Conservation (phyloP, 2,888 invertebrate genomes). For the Fragum sueziense region DNA sequence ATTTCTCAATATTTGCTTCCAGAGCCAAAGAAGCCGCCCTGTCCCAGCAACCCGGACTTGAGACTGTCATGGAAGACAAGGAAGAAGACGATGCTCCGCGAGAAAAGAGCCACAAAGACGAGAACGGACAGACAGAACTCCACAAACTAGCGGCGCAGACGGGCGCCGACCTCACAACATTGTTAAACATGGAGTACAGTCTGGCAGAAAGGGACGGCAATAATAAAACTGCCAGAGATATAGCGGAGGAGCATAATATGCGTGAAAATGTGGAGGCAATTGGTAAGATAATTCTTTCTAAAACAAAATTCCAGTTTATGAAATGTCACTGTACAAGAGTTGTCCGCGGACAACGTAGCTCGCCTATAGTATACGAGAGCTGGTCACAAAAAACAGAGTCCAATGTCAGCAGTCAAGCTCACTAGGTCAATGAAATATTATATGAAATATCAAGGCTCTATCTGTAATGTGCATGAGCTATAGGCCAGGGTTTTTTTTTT, state of each 20-base stretch:
- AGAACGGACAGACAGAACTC: constrained; percentile 71
- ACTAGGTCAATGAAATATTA: too few species aligned
- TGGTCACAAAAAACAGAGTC: too few species aligned
- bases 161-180: constrained; percentile 67
- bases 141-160: constrained; percentile 70
- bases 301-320: too few species aligned
- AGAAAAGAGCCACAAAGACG: constrained; percentile 66
- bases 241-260: constrained; percentile 67
- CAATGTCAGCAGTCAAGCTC: too few species aligned
- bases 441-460: too few species aligned
- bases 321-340: too few species aligned
- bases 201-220: constrained; percentile 71
- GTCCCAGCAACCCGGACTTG: constrained; percentile 70
- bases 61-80: constrained; percentile 72
- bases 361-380: too few species aligned
- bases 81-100: constrained; percentile 65
- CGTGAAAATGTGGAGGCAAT: constrained; percentile 71
- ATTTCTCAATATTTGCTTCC: background rate
- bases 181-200: constrained; percentile 70
- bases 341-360: too few species aligned
- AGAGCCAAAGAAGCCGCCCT: constrained; percentile 72
- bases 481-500: too few species aligned
- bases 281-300: too few species aligned
- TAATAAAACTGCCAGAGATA: constrained; percentile 73
- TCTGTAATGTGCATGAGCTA: too few species aligned